These are phyloP conservation scores for Agriotes lineatus DNA, from an alignment of 2,888 invertebrate genomes.

Conservation along the genomic window DNA sequence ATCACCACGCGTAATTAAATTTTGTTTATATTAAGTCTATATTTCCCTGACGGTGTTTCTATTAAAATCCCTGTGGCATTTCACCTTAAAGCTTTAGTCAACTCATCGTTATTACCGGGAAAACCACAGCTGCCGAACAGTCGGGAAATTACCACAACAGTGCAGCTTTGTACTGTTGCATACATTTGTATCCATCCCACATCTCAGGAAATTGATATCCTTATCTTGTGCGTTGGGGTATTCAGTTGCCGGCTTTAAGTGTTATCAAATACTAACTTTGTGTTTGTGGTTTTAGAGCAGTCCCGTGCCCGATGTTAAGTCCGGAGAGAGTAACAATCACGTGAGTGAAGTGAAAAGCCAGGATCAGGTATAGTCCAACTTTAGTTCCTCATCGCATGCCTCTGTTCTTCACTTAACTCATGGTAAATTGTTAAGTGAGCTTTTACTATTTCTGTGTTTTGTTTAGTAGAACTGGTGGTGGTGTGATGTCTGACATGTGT, in stretches of 20 bases:
- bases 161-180: no score
- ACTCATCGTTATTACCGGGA: no score
- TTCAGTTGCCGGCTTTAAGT: neutral
- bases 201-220: slow-evolving; percentile 2
- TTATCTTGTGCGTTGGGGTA: neutral
- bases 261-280: neutral
- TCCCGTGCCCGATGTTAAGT: slow-evolving; percentile 36
- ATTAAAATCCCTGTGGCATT: no score
- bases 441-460: slow-evolving; percentile 18
- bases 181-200: neutral
- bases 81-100: no score
- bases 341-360: slow-evolving; percentile 34
- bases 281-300: slow-evolving; percentile 41
- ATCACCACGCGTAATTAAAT: no score
- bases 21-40: no score
- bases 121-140: neutral
- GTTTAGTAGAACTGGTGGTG: neutral
- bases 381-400: slow-evolving; percentile 39
- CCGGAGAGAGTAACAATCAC: slow-evolving; percentile 21
- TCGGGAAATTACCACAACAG: no score
- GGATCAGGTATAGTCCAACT: slow-evolving; percentile 43
- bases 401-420: slow-evolving; percentile 37
- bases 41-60: no score
- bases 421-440: slow-evolving; percentile 38
- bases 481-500: no score